A percentile compares a stretch with the other conserved stretches of the same genome.
These are phyloP conservation scores for Eledone cirrhosa DNA, from an alignment of 2,888 invertebrate species.

Conservation along the genomic window DNA sequence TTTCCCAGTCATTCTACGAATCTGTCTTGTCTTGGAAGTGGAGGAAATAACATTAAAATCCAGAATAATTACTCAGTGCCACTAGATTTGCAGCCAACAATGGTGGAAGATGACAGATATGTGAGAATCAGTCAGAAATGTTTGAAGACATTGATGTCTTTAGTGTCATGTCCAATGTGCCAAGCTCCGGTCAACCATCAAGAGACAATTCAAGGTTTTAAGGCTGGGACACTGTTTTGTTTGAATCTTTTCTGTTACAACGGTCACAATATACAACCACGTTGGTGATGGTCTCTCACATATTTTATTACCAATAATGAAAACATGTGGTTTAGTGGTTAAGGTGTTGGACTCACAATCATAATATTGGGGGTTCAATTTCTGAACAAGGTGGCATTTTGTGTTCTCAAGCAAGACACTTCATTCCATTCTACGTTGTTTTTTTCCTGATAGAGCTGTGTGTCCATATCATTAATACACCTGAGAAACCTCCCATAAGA, in stretches of 20 bases:
- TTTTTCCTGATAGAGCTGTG: no score
- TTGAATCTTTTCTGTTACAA: conserved; percentile 26
- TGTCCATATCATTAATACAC: no score
- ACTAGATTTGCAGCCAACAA: neutral
- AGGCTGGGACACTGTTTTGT: conserved; percentile 19
- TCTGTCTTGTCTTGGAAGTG: neutral
- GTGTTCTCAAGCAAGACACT: no score
- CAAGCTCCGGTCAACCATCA: conserved; percentile 23
- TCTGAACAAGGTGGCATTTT: no score
- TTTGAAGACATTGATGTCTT: conserved; percentile 23
- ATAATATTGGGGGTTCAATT: no score
- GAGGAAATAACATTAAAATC: conserved; percentile 23
- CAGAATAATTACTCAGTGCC: conserved; percentile 22
- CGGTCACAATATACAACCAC: conserved; percentile 27
- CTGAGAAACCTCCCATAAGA: no score
- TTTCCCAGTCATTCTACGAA: neutral
- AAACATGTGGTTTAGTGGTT: no score
- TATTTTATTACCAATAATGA: no score
- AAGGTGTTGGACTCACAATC: no score
- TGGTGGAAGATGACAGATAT: neutral
- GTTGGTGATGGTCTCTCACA: neutral
- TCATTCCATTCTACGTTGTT: no score
- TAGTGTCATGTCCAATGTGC: conserved; percentile 24
- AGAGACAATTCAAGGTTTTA: conserved; percentile 27
- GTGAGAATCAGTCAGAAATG: conserved; percentile 18